phyloP scores from a whole-genome alignment of 2,797 vertebrate genomes.

The Champsocephalus gunnari region DNA sequence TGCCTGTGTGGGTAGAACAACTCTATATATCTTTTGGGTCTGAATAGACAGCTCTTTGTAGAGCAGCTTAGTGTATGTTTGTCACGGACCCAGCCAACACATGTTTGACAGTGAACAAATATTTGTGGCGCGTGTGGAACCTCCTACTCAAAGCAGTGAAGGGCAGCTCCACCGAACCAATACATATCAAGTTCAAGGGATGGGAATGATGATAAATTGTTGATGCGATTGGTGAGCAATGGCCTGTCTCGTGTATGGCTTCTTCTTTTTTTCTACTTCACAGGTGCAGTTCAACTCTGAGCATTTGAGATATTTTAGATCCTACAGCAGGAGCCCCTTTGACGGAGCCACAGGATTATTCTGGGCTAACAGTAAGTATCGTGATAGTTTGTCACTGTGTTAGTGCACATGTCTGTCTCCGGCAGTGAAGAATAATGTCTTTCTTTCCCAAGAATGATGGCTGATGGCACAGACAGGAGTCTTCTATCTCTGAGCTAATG shows the following conservation, averaged over 20 bases:
- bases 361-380: conserved; percentile 61
- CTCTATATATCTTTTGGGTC: conserved; percentile 74
- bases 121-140: conserved; percentile 67
- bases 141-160: conserved; percentile 70
- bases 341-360: conserved; percentile 49
- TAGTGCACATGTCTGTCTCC: conserved; percentile 64
- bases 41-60: conserved; percentile 72
- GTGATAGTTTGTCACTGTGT: conserved; percentile 58
- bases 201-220: conserved; percentile 72
- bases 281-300: conserved; percentile 45
- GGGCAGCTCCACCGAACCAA: conserved; percentile 69
- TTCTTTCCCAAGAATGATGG: conserved; percentile 50
- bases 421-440: conserved; percentile 59
- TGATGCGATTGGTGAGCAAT: conserved; percentile 52
- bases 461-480: conserved; percentile 73
- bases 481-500: conserved; percentile 80
- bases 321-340: conserved; percentile 57
- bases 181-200: conserved; percentile 65
- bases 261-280: conserved; percentile 13
- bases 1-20: conserved; percentile 74
- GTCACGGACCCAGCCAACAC: conserved; percentile 69
- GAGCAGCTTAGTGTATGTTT: conserved; percentile 68
- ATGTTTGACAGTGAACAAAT: conserved; percentile 81
- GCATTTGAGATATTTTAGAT: conserved; percentile 52
- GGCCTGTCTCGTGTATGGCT: conserved; percentile 32